Evolutionary conservation across 30 jellyfish, hydroid and myxozoan species (phyloP).

Genomic region (Cassiopea xamachana): DNA sequence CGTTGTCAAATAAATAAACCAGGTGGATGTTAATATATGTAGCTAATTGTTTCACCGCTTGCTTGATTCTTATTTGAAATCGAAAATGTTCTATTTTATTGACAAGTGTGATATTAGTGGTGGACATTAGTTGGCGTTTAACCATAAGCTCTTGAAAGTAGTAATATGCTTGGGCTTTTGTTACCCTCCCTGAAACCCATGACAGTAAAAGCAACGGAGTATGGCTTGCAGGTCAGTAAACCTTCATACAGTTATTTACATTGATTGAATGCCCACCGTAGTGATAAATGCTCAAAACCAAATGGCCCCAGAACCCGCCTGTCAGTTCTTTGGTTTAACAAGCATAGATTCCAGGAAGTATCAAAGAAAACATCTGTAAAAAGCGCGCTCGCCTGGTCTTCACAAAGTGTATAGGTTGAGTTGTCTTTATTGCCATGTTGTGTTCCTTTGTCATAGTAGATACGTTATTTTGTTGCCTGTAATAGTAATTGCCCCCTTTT

Average conservation of each 20-base stretch:
- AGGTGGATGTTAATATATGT: neutral
- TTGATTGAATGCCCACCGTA: slow-evolving; percentile 74
- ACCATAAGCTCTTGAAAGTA: neutral
- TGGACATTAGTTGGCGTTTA: neutral
- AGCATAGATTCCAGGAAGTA: slow-evolving; percentile 38
- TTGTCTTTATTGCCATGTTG: slow-evolving; percentile 22
- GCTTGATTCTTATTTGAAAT: neutral
- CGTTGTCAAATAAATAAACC: neutral
- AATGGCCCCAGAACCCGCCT: slow-evolving; percentile 15
- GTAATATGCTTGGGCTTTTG: neutral
- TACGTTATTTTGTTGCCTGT: neutral
- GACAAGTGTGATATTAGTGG: neutral
- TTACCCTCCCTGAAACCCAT: slow-evolving; percentile 36
- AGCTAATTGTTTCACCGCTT: neutral
- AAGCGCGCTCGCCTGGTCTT: neutral
- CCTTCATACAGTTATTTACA: slow-evolving; percentile 63
- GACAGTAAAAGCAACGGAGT: slow-evolving; percentile 41
- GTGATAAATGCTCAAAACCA: slow-evolving; percentile 44
- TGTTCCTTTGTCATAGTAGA: neutral
- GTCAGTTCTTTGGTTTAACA: slow-evolving; percentile 4
- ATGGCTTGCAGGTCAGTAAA: slow-evolving; percentile 66
- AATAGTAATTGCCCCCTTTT: neutral
- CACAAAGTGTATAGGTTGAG: neutral
- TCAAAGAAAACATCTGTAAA: slow-evolving; percentile 38
- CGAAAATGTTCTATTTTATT: neutral